phyloP scores from a whole-genome alignment of 1,140 invertebrate species.

The Venturia canescens region DNA sequence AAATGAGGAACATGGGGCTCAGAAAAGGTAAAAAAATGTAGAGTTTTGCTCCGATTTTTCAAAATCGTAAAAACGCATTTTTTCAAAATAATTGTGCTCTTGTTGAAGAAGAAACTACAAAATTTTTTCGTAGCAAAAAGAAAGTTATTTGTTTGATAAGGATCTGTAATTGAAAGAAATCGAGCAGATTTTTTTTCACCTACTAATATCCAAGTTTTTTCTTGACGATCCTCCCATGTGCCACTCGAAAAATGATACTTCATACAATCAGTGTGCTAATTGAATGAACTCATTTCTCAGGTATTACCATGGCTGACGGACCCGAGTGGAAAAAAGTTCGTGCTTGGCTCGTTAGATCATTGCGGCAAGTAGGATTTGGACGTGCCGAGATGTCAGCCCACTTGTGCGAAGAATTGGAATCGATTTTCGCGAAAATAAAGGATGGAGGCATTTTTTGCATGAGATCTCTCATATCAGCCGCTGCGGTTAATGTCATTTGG shows the following conservation, averaged over 20 bases:
- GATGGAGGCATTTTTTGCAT: conserved; percentile 69
- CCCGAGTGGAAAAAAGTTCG: conserved; percentile 86
- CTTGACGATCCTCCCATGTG: background rate
- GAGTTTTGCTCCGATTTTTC: background rate
- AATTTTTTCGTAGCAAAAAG: too few relatives aligned
- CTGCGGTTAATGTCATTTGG: conserved; percentile 88
- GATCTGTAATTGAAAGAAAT: too few relatives aligned
- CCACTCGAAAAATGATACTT: background rate
- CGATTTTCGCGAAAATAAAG: conserved; percentile 76
- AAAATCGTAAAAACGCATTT: too few relatives aligned
- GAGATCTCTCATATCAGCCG: conserved; percentile 76
- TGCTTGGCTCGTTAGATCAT: conserved; percentile 83
- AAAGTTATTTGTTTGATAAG: too few relatives aligned
- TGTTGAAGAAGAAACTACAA: too few relatives aligned
- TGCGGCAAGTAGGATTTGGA: conserved; percentile 86
- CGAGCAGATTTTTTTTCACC: too few relatives aligned
- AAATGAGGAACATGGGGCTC: conserved; percentile 83
- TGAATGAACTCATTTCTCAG: conserved; percentile 64
- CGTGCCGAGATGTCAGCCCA: conserved; percentile 84
- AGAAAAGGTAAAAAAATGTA: conserved; percentile 75
- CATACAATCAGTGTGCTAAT: background rate
- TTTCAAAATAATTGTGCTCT: too few relatives aligned
- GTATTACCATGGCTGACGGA: conserved; percentile 88
- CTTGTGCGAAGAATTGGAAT: conserved; percentile 81
- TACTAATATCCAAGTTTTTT: too few relatives aligned